These are phyloP conservation scores for Chaetogeoica ovagalla DNA, from an alignment of 2,888 invertebrate species.

Conservation along the genomic window DNA sequence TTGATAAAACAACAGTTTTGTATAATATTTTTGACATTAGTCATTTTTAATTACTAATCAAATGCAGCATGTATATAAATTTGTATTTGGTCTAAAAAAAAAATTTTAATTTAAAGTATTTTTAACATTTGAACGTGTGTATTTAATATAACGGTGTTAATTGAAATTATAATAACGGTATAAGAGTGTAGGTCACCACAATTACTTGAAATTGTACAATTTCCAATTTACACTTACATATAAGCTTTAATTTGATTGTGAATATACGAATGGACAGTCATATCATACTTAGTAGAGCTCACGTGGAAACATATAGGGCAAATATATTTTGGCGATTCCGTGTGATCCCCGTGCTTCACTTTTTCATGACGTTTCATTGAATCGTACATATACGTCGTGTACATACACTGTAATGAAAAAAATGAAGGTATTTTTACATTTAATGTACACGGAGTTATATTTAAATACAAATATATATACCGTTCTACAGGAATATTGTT, in stretches of 20 bases:
- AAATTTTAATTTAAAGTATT: no score
- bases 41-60: no score
- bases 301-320: conserved; percentile 40
- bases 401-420: conserved; percentile 31
- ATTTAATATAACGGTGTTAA: no score
- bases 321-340: conserved; percentile 10
- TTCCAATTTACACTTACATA: conserved; percentile 24
- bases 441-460: no score
- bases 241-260: conserved; percentile 39
- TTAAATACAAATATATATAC: not conserved
- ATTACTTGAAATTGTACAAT: not conserved
- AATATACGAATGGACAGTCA: conserved; percentile 39
- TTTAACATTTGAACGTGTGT: no score
- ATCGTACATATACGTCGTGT: conserved; percentile 39
- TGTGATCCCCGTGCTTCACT: conserved; percentile 27
- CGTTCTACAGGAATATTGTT: conserved; percentile 34
- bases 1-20: no score
- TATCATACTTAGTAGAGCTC: conserved; percentile 40
- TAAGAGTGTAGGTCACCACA: no score
- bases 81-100: no score
- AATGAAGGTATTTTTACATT: not conserved
- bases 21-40: no score
- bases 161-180: no score
- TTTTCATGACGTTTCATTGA: conserved; percentile 44
- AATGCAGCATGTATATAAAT: no score